Evolutionary conservation across 2,888 invertebrate species (phyloP).

Genomic region (Odontocerum albicorne): DNA sequence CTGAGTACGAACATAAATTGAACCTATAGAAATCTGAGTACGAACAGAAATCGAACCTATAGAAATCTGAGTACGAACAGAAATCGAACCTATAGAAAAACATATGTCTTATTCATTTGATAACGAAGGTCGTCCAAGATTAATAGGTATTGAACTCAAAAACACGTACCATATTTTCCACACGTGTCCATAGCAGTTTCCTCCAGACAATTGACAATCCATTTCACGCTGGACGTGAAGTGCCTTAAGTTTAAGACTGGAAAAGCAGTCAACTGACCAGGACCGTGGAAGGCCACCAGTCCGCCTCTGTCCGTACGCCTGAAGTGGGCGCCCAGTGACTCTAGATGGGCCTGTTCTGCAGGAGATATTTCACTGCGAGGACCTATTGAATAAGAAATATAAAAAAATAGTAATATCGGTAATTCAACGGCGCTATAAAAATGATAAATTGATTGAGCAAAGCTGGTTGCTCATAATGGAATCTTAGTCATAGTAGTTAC

Average conservation of each 20-base stretch:
- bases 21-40: too few relatives aligned
- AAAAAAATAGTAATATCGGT: not conserved
- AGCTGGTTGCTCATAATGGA: too few relatives aligned
- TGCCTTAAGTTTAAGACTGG: conserved; percentile 87
- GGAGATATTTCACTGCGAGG: conserved; percentile 72
- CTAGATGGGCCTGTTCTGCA: conserved; percentile 66
- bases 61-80: too few relatives aligned
- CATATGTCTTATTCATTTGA: too few relatives aligned
- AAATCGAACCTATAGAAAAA: too few relatives aligned
- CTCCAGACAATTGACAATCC: conserved; percentile 80
- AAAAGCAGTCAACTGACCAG: conserved; percentile 94
- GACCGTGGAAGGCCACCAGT: conserved; percentile 97
- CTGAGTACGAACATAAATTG: too few relatives aligned
- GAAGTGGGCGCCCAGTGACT: conserved; percentile 80
- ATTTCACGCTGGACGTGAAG: conserved; percentile 75
- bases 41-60: too few relatives aligned
- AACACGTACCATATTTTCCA: conserved; percentile 60
- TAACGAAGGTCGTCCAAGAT: too few relatives aligned
- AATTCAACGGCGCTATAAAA: too few relatives aligned
- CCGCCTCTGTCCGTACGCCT: conserved; percentile 91
- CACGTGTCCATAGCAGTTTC: conserved; percentile 75
- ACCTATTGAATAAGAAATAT: conserved; percentile 41
- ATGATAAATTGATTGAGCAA: too few relatives aligned
- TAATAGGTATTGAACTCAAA: too few relatives aligned
- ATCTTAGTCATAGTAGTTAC: too few relatives aligned